Percentiles rank a stretch among this genome's conserved stretches.
Evolutionary conservation across 2,797 vertebrate species (phyloP).

Genomic region (Discoglossus pictus): DNA sequence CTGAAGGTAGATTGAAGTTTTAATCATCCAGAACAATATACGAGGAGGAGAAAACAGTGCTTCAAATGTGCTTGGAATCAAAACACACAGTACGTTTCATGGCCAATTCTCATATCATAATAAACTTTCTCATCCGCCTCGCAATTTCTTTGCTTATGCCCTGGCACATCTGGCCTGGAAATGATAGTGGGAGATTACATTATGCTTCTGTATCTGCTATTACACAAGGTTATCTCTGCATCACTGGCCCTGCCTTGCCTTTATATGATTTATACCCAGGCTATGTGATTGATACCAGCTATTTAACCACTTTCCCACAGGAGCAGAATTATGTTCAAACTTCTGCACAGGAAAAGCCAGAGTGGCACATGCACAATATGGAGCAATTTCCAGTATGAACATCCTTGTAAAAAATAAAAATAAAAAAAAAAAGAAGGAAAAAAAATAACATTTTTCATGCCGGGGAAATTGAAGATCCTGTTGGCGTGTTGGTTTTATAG

Average conservation of each 20-base stretch:
- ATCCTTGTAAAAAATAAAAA: constrained; percentile 15
- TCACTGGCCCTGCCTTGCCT: constrained; percentile 49
- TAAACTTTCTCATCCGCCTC: constrained; percentile 46
- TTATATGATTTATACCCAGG: constrained; percentile 46
- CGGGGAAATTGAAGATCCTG: background rate
- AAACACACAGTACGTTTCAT: constrained; percentile 49
- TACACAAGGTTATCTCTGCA: constrained; percentile 54
- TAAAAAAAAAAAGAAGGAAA: no score
- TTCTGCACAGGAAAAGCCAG: constrained; percentile 37
- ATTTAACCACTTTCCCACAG: constrained; percentile 43
- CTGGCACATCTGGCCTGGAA: constrained; percentile 43
- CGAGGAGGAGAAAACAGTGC: constrained; percentile 33
- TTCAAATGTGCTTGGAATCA: constrained; percentile 45
- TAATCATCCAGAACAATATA: constrained; percentile 48
- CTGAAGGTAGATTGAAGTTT: constrained; percentile 46
- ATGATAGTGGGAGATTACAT: constrained; percentile 43
- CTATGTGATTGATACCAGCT: constrained; percentile 50
- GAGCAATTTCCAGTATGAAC: constrained; percentile 33
- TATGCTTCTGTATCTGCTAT: constrained; percentile 46
- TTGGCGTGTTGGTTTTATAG: constrained; percentile 2
- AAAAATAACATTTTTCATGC: constrained; percentile 9
- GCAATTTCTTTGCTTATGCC: constrained; percentile 45
- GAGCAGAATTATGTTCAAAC: constrained; percentile 38
- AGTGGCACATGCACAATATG: constrained; percentile 21
- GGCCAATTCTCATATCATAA: constrained; percentile 50